Base-by-base conservation (phyloP, 2,113 vertebrate genomes). In the Lagopus leucura region DNA sequence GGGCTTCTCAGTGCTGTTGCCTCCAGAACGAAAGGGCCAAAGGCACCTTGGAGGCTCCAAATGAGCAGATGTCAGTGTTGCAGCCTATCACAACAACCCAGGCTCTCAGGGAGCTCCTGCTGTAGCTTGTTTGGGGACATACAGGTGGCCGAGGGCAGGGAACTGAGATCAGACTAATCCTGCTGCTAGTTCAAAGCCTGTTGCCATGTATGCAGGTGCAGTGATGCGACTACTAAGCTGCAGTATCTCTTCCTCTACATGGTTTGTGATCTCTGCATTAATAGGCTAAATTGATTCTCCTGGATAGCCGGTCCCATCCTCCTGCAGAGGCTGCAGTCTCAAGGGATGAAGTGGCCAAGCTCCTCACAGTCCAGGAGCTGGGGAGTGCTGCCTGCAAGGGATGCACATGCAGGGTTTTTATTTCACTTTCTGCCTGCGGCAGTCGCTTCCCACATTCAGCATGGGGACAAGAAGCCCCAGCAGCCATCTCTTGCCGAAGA, bases 401-500 rank as follows among this genome's bases (percentile, higher is more conserved):
- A 70, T 43, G 22, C 25, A 12, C n/a, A 16, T 20, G 6, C 3
- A 2, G 6, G 47, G 45, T 18, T 70, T 80, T 89, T 70, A 98
- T 75, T 98, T 98, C 87, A 97, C 97, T 81, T 96, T 89, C 79
- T 96, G 97, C 88, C 93, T 97, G 13, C 11, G n/a, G 82, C 82
- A 90, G 93, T 96, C 94, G 25, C 57, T 97, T 92, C 99, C 98
- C 8, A 98, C 98, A 0, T 98, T 99, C 97, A 98, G 98, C 94
- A 99, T 96, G 13, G 99, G 99, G 50, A 99, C 94, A 71, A 99
- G 96, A 61, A 99, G 98, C 40, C 99, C 99, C 70, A 99, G 94
- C 36, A 98, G 97, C 99, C 99, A 99, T 79, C 98, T 98, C 91
- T 98, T 98, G 24, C 99, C 99, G 58, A 99, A 99, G 75, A 99